These are phyloP conservation scores for Xiphias gladius DNA, from an alignment of 2,113 vertebrate species.

Conservation along the genomic window DNA sequence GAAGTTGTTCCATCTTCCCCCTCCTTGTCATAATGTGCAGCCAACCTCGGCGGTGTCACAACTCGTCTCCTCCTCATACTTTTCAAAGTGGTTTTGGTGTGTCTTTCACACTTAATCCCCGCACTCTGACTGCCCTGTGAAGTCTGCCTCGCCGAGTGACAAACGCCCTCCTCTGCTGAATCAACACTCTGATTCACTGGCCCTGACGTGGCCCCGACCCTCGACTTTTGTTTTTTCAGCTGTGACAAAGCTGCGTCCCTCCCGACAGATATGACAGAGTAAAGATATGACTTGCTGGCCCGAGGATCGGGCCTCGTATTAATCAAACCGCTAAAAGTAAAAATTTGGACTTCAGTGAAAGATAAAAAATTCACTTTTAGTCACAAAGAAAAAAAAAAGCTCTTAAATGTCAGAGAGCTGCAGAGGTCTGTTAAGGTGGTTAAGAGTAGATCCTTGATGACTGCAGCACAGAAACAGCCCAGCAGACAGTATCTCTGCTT, in stretches of 20 bases:
- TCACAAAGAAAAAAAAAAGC: too few relatives aligned
- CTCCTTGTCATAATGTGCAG: constrained; percentile 59
- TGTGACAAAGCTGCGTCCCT: constrained; percentile 45
- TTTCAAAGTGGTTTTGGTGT: constrained; percentile 57
- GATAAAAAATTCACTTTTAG: too few relatives aligned
- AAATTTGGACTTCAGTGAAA: neutral
- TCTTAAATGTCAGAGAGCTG: neutral
- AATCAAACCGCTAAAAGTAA: neutral
- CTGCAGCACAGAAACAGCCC: neutral
- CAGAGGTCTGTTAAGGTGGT: neutral
- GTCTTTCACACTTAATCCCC: constrained; percentile 65
- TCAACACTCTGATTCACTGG: constrained; percentile 27
- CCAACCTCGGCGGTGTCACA: constrained; percentile 43
- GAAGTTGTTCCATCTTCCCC: constrained; percentile 25
- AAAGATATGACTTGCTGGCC: constrained; percentile 14
- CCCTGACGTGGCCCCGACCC: constrained; percentile 26
- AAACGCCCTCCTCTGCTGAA: constrained; percentile 39
- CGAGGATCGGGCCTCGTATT: neutral
- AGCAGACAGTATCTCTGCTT: too few relatives aligned
- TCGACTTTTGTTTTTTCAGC: constrained; percentile 73
- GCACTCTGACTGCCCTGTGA: constrained; percentile 48
- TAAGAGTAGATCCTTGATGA: neutral
- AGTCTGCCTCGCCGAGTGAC: constrained; percentile 41
- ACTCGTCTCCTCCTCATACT: constrained; percentile 47
- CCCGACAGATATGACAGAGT: constrained; percentile 19